Conservation (phyloP, 2,888 invertebrate genomes). For the Ecliptopera silaceata region DNA sequence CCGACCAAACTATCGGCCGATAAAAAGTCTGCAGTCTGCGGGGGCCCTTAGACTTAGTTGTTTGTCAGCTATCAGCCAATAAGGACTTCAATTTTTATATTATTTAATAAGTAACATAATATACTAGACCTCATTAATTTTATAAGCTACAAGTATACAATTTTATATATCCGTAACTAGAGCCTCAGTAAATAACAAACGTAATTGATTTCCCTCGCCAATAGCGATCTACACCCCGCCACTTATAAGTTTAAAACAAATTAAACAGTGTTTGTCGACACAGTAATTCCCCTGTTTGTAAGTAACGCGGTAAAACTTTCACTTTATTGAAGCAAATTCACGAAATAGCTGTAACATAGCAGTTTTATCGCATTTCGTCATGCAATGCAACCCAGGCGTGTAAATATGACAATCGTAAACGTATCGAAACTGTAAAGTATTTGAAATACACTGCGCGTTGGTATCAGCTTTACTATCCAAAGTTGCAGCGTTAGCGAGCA, state of each 20-base stretch:
- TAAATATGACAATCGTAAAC: too few species aligned
- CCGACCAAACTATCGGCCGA: too few species aligned
- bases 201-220: constrained; percentile 16
- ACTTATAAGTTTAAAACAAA: constrained; percentile 16
- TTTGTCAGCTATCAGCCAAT: too few species aligned
- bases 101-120: too few species aligned
- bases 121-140: too few species aligned
- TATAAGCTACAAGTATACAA: background rate
- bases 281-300: constrained; percentile 17
- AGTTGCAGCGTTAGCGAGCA: too few species aligned
- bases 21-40: too few species aligned
- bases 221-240: constrained; percentile 8
- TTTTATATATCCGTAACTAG: background rate
- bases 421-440: too few species aligned
- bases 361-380: constrained; percentile 21
- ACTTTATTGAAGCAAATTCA: constrained; percentile 27
- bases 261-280: constrained; percentile 18
- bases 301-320: constrained; percentile 25
- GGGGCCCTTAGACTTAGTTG: too few species aligned
- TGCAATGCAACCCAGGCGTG: constrained; percentile 27
- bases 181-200: background rate
- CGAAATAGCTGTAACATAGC: constrained; percentile 22
- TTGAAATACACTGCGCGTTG: too few species aligned
- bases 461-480: too few species aligned
- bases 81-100: too few species aligned